Evolutionary conservation across 2,113 vertebrate species (phyloP).

Genomic region (Lepus timidus): DNA sequence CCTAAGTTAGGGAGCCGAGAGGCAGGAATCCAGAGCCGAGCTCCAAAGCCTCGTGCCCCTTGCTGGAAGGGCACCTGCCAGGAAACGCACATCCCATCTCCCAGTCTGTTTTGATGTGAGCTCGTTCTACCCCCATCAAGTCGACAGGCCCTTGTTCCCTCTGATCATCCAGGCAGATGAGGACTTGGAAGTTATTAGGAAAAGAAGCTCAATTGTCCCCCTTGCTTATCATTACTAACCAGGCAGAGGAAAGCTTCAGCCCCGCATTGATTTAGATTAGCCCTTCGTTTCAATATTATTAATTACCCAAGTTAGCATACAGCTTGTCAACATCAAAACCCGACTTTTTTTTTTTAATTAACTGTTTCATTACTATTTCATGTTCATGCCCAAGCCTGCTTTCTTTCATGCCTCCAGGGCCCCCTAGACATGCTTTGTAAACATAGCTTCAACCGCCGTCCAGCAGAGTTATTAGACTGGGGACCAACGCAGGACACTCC

Average conservation of each 20-base stretch:
- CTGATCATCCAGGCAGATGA: constrained; percentile 37
- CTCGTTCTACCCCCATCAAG: not conserved
- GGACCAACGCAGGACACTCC: constrained; percentile 57
- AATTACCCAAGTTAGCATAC: constrained; percentile 83
- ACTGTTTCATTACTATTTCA: constrained; percentile 69
- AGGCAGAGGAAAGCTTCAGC: constrained; percentile 72
- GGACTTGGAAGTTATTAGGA: constrained; percentile 61
- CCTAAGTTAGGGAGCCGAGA: constrained; percentile 39
- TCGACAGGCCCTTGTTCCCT: constrained; percentile 6
- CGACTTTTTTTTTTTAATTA: constrained; percentile 78
- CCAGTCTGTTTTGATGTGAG: constrained; percentile 27
- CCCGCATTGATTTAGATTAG: constrained; percentile 81
- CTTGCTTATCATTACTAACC: constrained; percentile 79
- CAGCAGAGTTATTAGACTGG: constrained; percentile 65
- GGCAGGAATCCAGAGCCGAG: not conserved
- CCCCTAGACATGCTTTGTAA: constrained; percentile 49
- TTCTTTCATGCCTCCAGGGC: constrained; percentile 29
- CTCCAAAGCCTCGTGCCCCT: not conserved
- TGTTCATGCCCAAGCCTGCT: constrained; percentile 18
- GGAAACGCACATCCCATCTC: not conserved
- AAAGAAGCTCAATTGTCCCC: constrained; percentile 73
- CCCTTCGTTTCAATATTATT: constrained; percentile 84
- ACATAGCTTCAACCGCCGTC: constrained; percentile 43
- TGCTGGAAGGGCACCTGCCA: not conserved
- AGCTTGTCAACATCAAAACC: constrained; percentile 62